Evolutionary conservation across 2,888 invertebrate species (phyloP).

Genomic region (Andrena praecox): DNA sequence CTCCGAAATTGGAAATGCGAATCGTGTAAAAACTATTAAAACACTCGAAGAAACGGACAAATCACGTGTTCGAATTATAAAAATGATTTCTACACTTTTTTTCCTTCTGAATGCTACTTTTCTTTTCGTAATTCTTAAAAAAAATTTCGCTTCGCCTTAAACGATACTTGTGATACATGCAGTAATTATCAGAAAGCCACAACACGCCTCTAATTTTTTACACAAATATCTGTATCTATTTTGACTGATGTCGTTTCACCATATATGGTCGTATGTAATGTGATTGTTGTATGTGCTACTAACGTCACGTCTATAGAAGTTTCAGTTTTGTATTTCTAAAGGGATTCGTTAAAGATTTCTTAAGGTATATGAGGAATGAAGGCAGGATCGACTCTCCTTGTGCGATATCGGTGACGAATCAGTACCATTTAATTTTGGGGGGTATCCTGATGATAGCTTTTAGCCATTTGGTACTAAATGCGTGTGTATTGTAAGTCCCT

Average conservation of each 20-base stretch:
- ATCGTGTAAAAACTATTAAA: background rate
- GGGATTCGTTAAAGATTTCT: slow-evolving; percentile 60
- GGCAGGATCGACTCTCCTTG: slow-evolving; percentile 58
- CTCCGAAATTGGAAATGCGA: background rate
- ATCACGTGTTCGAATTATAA: slow-evolving; percentile 7
- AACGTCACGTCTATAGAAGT: slow-evolving; percentile 53
- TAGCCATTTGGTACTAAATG: slow-evolving; percentile 77
- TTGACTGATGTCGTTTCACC: slow-evolving; percentile 21
- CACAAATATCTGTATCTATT: slow-evolving; percentile 19
- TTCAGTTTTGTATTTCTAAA: slow-evolving; percentile 55
- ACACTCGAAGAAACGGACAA: slow-evolving; percentile 3
- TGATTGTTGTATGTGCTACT: slow-evolving; percentile 41
- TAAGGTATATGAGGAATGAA: slow-evolving; percentile 67
- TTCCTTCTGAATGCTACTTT: slow-evolving; percentile 2
- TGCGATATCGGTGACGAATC: slow-evolving; percentile 61
- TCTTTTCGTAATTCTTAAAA: background rate
- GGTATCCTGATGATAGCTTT: slow-evolving; percentile 69
- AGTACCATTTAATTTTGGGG: slow-evolving; percentile 71
- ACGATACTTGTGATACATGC: background rate
- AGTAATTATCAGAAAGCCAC: slow-evolving; percentile 10
- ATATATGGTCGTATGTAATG: slow-evolving; percentile 27
- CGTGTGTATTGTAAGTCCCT: slow-evolving; percentile 84
- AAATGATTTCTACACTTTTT: slow-evolving; percentile 7
- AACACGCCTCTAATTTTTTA: slow-evolving; percentile 7
- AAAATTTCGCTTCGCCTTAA: slow-evolving; percentile 4